Conservation (phyloP, 2,888 invertebrate genomes). For the Drosophila macrospina region DNA sequence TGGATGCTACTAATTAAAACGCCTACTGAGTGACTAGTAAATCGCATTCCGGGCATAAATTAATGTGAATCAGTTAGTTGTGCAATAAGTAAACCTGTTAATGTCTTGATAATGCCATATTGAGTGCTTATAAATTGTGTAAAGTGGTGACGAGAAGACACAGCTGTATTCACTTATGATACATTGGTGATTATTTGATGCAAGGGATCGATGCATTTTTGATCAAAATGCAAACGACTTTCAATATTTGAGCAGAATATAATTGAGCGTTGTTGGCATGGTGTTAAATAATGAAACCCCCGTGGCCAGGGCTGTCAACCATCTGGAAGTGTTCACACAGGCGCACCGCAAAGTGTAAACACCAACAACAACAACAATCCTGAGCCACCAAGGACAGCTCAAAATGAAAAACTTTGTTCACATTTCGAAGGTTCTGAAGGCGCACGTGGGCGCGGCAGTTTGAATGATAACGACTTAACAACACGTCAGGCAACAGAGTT, state of each 20-base stretch:
- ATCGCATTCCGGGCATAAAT: conserved; percentile 42
- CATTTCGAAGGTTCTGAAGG: conserved; percentile 10
- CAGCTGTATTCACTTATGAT: conserved; percentile 27
- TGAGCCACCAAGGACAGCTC: conserved; percentile 11
- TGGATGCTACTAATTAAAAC: conserved; percentile 19
- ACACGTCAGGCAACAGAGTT: conserved; percentile 24
- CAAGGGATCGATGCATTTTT: conserved; percentile 33
- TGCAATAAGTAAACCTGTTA: conserved; percentile 13
- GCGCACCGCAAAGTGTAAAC: conserved; percentile 1
- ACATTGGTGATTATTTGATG: conserved; percentile 4
- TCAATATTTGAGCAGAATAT: conserved; percentile 35
- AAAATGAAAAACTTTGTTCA: conserved; percentile 7
- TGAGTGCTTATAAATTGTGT: conserved; percentile 26
- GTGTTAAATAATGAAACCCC: conserved; percentile 27
- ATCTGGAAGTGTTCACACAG: conserved; percentile 46
- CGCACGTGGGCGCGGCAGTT: conserved; percentile 8
- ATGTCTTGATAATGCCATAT: conserved; percentile 10
- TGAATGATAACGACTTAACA: conserved; percentile 22
- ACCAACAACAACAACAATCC: background rate
- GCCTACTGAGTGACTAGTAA: conserved; percentile 36
- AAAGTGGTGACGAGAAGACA: conserved; percentile 29
- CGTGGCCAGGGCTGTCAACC: conserved; percentile 30
- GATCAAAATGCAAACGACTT: conserved; percentile 21
- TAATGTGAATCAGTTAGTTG: conserved; percentile 18
- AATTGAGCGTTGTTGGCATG: conserved; percentile 15